Conservation (phyloP, 2,888 invertebrate genomes). For the Corbicula japonica region DNA sequence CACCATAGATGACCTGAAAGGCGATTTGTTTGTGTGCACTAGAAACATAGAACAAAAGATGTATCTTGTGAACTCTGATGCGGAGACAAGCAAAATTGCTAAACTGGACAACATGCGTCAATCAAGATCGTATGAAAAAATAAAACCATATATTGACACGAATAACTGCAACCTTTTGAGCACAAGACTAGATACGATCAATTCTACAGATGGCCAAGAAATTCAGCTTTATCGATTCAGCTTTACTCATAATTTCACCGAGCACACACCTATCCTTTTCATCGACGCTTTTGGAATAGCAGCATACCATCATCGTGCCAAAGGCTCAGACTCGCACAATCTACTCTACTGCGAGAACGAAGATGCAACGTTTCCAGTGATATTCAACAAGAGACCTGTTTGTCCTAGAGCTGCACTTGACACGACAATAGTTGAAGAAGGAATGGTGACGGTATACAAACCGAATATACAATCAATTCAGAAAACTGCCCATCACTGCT, state of each 20-base stretch:
- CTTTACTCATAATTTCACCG: not conserved
- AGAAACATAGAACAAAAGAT: not conserved
- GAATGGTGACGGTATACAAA: slow-evolving; percentile 22
- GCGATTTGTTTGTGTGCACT: slow-evolving; percentile 3
- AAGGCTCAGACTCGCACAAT: slow-evolving; percentile 2
- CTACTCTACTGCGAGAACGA: slow-evolving; percentile 17
- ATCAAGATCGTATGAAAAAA: too few relatives aligned
- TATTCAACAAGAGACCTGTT: slow-evolving; percentile 25
- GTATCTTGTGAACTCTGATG: not conserved
- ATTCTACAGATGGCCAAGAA: too few relatives aligned
- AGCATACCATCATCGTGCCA: slow-evolving; percentile 18
- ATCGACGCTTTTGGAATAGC: slow-evolving; percentile 20
- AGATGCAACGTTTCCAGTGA: slow-evolving; percentile 25
- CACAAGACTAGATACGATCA: not conserved
- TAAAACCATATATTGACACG: slow-evolving; percentile 7
- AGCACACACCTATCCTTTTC: slow-evolving; percentile 4
- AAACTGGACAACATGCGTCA: not conserved
- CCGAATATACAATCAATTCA: slow-evolving; percentile 17
- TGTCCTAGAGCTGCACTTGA: slow-evolving; percentile 17
- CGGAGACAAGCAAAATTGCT: not conserved
- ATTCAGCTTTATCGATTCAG: slow-evolving; percentile 9
- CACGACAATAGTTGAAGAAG: slow-evolving; percentile 8
- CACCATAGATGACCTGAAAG: not conserved
- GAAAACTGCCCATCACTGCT: slow-evolving; percentile 22
- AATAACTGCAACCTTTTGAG: not conserved